Conservation (phyloP, 1,140 invertebrate genomes). For the Pogonognathellus flavescens region DNA sequence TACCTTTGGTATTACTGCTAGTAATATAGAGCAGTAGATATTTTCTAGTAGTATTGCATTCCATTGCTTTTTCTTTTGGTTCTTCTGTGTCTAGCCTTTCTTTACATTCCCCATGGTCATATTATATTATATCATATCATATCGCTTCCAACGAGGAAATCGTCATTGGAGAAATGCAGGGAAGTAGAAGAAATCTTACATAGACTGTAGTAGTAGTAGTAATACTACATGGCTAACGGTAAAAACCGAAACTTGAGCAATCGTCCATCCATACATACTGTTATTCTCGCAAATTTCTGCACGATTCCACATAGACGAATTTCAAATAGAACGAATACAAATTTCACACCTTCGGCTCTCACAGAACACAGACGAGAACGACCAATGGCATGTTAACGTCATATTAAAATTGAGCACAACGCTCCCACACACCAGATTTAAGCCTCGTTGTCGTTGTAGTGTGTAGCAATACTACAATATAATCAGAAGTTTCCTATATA, state of each 20-base stretch:
- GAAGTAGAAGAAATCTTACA: background rate
- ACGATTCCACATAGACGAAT: slow-evolving; percentile 45
- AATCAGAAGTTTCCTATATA: background rate
- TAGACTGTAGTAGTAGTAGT: background rate
- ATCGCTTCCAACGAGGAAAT: background rate
- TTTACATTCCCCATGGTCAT: slow-evolving; percentile 40
- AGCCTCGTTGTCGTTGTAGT: background rate
- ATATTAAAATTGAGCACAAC: slow-evolving; percentile 22
- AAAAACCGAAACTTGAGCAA: slow-evolving; percentile 47
- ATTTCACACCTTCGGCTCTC: slow-evolving; percentile 46
- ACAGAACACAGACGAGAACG: slow-evolving; percentile 21
- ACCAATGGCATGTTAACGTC: slow-evolving; percentile 46
- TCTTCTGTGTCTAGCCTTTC: background rate
- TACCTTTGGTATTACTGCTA: too few relatives aligned
- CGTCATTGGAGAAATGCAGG: slow-evolving; percentile 12
- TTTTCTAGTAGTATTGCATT: background rate
- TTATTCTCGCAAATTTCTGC: slow-evolving; percentile 47
- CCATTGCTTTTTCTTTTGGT: slow-evolving; percentile 4
- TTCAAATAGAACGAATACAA: slow-evolving; percentile 49
- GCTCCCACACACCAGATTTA: slow-evolving; percentile 35
- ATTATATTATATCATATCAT: slow-evolving; percentile 48
- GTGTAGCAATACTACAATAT: too few relatives aligned
- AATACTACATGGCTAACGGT: background rate
- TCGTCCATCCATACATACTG: slow-evolving; percentile 39
- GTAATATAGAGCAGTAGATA: too few relatives aligned